phyloP scores from a whole-genome alignment of 2,888 invertebrate species.

The Folsomia manolachei region DNA sequence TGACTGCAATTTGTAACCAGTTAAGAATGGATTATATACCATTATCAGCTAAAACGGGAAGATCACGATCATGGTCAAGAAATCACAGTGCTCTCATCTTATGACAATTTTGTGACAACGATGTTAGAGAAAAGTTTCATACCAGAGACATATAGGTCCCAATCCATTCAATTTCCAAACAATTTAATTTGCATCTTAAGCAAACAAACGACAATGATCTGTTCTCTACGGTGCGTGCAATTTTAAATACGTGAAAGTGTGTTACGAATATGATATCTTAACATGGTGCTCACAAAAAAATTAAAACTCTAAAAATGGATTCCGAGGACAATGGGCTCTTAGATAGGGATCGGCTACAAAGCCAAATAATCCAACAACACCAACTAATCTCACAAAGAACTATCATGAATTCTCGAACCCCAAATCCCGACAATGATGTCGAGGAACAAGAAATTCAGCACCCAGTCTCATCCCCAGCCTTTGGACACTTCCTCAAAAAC shows the following conservation, averaged over 20 bases:
- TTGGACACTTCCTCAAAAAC: no score
- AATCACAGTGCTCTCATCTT: neutral
- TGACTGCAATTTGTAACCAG: neutral
- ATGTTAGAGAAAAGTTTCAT: neutral
- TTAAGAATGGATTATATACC: neutral
- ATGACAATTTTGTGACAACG: neutral
- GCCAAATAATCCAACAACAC: conserved; percentile 23
- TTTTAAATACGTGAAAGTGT: no score
- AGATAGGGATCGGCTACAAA: conserved; percentile 35
- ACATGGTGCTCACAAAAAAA: neutral
- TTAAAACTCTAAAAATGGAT: conserved; percentile 34
- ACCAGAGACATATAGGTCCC: no score
- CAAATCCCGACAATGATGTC: neutral
- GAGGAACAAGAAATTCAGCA: neutral
- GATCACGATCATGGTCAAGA: no score
- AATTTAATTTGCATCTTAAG: neutral
- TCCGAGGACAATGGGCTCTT: conserved; percentile 43
- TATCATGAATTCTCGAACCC: no score
- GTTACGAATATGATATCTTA: no score
- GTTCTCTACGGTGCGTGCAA: neutral
- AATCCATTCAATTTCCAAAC: neutral
- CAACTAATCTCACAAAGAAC: neutral
- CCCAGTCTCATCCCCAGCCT: no score
- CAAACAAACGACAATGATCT: neutral
- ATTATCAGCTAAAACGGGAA: neutral